Evolutionary conservation across 2,113 vertebrate genomes (phyloP).

Genomic region (Datnioides undecimradiatus): DNA sequence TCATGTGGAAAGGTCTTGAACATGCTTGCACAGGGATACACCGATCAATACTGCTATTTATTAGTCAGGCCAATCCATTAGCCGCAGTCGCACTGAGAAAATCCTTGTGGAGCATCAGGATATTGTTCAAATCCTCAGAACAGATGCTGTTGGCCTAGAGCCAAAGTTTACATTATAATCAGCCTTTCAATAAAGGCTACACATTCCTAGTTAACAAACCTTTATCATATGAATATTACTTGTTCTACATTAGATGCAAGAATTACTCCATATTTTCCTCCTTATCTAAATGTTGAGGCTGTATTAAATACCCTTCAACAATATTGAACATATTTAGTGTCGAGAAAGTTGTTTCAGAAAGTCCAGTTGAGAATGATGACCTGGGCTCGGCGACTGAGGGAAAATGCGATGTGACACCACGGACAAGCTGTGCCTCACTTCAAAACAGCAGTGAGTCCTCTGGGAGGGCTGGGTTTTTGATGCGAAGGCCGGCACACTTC

Average conservation of each 20-base stretch:
- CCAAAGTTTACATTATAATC: constrained; percentile 39
- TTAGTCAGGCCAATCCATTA: constrained; percentile 57
- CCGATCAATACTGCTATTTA: constrained; percentile 55
- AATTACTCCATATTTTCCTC: background rate
- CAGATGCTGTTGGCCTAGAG: constrained; percentile 27
- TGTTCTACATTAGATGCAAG: background rate
- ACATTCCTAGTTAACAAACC: constrained; percentile 3
- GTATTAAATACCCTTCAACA: background rate
- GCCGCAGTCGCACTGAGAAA: constrained; percentile 28
- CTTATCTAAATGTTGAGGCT: background rate
- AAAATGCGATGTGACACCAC: constrained; percentile 75
- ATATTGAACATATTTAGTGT: background rate
- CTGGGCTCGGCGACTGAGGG: constrained; percentile 44
- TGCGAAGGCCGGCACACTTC: constrained; percentile 70
- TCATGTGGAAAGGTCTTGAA: constrained; percentile 37
- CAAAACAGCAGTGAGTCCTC: constrained; percentile 67
- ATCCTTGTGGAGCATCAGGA: constrained; percentile 2
- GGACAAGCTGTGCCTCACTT: constrained; percentile 64
- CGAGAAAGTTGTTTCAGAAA: constrained; percentile 13
- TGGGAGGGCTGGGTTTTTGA: constrained; percentile 65
- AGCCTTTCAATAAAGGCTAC: background rate
- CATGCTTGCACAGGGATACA: constrained; percentile 45
- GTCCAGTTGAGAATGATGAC: constrained; percentile 49
- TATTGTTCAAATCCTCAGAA: constrained; percentile 21
- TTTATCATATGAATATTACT: background rate